Percentiles rank a stretch among this genome's conserved stretches.
phyloP scores from a whole-genome alignment of 2,797 vertebrate species.

The Clarias laeviceps region DNA sequence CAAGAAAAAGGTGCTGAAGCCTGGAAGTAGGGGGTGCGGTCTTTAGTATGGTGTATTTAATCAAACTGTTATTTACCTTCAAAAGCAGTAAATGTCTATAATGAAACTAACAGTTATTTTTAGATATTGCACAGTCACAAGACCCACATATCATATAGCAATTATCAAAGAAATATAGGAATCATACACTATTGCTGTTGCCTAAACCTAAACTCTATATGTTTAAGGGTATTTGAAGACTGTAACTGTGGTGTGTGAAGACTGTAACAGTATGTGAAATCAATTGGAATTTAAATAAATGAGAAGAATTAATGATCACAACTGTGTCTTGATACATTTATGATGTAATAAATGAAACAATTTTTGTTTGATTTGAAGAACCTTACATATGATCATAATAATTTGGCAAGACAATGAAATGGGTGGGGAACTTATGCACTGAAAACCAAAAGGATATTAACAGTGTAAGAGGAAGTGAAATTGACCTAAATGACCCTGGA shows the following conservation, averaged over 20 bases:
- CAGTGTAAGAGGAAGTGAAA: slow-evolving; percentile 44
- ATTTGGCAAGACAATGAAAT: slow-evolving; percentile 10
- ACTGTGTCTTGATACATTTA: slow-evolving; percentile 10
- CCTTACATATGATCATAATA: not conserved
- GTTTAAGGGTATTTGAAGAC: slow-evolving; percentile 5
- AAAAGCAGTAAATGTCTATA: slow-evolving; percentile 24
- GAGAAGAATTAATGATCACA: slow-evolving; percentile 69
- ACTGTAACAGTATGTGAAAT: no score
- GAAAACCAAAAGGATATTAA: slow-evolving; percentile 23
- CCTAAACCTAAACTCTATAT: not conserved
- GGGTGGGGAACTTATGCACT: not conserved
- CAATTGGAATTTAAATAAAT: slow-evolving; percentile 75
- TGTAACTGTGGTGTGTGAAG: slow-evolving; percentile 2
- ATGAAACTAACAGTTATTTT: not conserved
- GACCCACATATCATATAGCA: not conserved
- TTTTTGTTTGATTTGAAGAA: slow-evolving; percentile 26
- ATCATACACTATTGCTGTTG: not conserved
- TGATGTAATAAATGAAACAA: slow-evolving; percentile 28
- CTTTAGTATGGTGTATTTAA: slow-evolving; percentile 66
- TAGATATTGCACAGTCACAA: not conserved
- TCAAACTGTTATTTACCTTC: slow-evolving; percentile 29
- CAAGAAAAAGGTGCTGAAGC: slow-evolving; percentile 70
- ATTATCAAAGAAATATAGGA: not conserved
- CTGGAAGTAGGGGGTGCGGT: slow-evolving; percentile 71
- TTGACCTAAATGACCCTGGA: slow-evolving; percentile 39